These are phyloP conservation scores for Ligdia adustata DNA, from an alignment of 2,888 invertebrate species.

Conservation along the genomic window DNA sequence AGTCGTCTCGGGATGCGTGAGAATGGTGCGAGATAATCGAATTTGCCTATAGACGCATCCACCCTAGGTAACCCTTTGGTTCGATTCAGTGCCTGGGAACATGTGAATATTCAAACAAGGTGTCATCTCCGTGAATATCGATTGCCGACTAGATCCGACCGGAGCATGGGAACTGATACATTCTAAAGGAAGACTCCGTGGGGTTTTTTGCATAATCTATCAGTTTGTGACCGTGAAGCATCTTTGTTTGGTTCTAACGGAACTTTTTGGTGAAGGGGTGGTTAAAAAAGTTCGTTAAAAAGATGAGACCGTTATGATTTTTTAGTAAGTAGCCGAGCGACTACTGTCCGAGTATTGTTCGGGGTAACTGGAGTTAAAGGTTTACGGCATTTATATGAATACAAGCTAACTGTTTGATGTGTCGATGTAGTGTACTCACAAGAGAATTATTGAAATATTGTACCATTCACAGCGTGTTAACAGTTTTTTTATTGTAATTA, in stretches of 20 bases:
- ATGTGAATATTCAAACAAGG: constrained; percentile 83
- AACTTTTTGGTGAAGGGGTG: constrained; percentile 69
- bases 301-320: constrained; percentile 71
- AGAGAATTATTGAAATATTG: no score
- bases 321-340: constrained; percentile 42
- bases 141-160: constrained; percentile 76
- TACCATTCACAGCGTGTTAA: no score
- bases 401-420: constrained; percentile 55
- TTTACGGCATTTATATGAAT: constrained; percentile 35
- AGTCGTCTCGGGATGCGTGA: constrained; percentile 73
- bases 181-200: constrained; percentile 76
- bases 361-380: constrained; percentile 36
- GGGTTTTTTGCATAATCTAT: constrained; percentile 82
- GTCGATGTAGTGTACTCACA: constrained; percentile 35
- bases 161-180: constrained; percentile 80
- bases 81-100: constrained; percentile 64
- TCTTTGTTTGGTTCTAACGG: constrained; percentile 74
- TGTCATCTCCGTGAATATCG: constrained; percentile 84
- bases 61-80: constrained; percentile 74
- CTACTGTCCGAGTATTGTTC: constrained; percentile 65
- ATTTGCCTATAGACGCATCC: constrained; percentile 81
- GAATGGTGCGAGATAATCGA: constrained; percentile 81
- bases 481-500: no score
- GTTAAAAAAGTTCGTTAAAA: constrained; percentile 67
- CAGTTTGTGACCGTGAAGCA: constrained; percentile 53